These are phyloP conservation scores for Drosophila gaucha DNA, from an alignment of 2,888 invertebrate species.

Conservation along the genomic window DNA sequence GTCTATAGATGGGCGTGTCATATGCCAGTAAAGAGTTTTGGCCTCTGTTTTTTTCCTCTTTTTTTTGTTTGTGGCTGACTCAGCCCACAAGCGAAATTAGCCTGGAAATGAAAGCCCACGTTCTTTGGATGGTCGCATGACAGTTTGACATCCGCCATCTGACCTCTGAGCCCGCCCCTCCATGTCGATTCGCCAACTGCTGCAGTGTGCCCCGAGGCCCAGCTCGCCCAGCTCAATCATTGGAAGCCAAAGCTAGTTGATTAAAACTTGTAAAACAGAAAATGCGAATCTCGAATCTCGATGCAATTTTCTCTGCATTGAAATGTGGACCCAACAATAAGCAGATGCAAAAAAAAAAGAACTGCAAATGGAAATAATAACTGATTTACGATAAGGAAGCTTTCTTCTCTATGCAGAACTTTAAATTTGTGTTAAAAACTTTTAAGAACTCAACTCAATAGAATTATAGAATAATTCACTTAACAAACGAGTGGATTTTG, in stretches of 20 bases:
- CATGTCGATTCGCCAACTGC: not conserved
- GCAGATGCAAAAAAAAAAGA: too few species aligned
- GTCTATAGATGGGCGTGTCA: slow-evolving; percentile 9
- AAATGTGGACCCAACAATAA: not conserved
- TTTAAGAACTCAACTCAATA: too few species aligned
- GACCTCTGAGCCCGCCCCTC: not conserved
- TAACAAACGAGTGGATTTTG: too few species aligned
- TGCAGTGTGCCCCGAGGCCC: not conserved
- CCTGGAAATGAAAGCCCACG: slow-evolving; percentile 5
- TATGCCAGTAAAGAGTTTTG: slow-evolving; percentile 7
- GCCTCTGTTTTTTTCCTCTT: not conserved
- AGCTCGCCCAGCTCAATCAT: slow-evolving; percentile 1
- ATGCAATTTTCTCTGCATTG: not conserved
- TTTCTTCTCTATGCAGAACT: not conserved
- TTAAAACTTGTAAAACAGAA: not conserved
- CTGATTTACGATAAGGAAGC: not conserved
- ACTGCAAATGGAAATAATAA: not conserved
- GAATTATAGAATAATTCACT: too few species aligned
- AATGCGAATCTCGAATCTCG: not conserved
- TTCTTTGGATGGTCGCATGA: slow-evolving; percentile 43
- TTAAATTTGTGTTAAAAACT: too few species aligned
- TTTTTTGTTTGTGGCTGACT: not conserved
- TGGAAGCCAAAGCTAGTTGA: not conserved
- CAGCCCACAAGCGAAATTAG: slow-evolving; percentile 3
- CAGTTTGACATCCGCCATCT: slow-evolving; percentile 30